Percentiles rank a stretch among this genome's conserved stretches.
Evolutionary conservation across 2,888 invertebrate species (phyloP).

Genomic region (Lissonota sp.): DNA sequence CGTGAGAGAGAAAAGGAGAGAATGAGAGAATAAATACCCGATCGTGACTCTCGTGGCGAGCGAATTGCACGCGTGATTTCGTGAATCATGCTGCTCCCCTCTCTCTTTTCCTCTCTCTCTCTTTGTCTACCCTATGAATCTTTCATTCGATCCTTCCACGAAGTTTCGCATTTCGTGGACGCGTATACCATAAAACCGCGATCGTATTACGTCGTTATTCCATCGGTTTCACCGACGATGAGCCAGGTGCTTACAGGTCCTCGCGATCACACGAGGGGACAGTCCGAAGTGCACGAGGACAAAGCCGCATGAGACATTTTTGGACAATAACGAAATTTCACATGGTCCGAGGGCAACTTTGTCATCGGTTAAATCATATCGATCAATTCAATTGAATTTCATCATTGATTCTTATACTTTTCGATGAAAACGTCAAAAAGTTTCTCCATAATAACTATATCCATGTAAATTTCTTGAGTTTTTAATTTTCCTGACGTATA

Average conservation of each 20-base stretch:
- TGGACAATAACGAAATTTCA: too few relatives aligned
- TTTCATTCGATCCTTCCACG: constrained; percentile 59
- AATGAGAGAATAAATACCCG: constrained; percentile 24
- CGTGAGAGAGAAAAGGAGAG: constrained; percentile 65
- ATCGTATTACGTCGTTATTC: constrained; percentile 46
- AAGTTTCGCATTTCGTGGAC: constrained; percentile 58
- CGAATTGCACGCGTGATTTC: constrained; percentile 57
- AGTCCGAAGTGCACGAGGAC: too few relatives aligned
- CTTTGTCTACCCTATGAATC: constrained; percentile 43
- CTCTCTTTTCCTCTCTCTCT: constrained; percentile 32
- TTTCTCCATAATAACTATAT: too few relatives aligned
- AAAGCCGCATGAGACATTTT: too few relatives aligned
- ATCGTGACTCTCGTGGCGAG: constrained; percentile 43
- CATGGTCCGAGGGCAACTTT: too few relatives aligned
- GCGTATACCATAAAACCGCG: constrained; percentile 48
- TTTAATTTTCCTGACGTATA: too few relatives aligned
- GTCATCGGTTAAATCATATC: too few relatives aligned
- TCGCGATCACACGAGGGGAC: too few relatives aligned
- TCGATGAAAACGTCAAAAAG: too few relatives aligned
- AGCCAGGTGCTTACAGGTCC: constrained; percentile 47
- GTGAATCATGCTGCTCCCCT: constrained; percentile 69
- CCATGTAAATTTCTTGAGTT: too few relatives aligned
- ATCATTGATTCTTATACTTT: too few relatives aligned
- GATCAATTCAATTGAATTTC: too few relatives aligned
- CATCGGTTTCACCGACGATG: constrained; percentile 6